These are phyloP conservation scores for Phaethornis superciliosus DNA, from an alignment of 2,113 vertebrate genomes.

Conservation along the genomic window DNA sequence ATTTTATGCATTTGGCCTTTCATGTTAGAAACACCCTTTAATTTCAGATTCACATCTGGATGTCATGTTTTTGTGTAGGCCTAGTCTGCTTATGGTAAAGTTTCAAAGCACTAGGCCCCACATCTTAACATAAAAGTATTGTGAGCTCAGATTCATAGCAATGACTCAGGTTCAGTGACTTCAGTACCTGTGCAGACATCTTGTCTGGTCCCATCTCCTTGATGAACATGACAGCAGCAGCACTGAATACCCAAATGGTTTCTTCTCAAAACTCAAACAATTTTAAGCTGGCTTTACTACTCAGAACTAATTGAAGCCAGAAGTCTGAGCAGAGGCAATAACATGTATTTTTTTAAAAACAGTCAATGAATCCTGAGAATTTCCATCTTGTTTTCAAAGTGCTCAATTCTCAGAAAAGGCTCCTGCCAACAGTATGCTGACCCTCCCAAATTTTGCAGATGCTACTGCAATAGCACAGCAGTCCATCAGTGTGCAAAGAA, in stretches of 20 bases:
- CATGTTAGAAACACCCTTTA: not conserved
- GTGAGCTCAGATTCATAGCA: not conserved
- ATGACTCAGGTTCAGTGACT: not conserved
- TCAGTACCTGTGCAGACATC: not conserved
- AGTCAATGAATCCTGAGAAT: not conserved
- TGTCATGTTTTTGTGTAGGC: not conserved
- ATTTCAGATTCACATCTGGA: not conserved
- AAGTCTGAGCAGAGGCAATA: not conserved
- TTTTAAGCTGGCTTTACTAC: not conserved
- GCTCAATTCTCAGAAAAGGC: not conserved
- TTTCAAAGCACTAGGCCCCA: not conserved
- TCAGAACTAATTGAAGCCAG: not conserved
- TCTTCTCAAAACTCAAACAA: not conserved
- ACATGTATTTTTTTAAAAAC: not conserved
- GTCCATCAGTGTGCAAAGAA: not conserved
- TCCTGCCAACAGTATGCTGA: not conserved
- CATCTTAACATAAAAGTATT: not conserved
- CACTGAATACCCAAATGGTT: accelerated
- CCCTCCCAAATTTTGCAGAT: not conserved
- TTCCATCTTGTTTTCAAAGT: not conserved
- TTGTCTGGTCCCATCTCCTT: not conserved
- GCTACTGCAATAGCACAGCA: not conserved
- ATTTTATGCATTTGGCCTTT: not conserved
- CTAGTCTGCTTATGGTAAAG: not conserved
- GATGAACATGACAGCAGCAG: accelerated